Evolutionary conservation across 2,797 vertebrate species (phyloP), one percentile per base, ranked within the genome.

Genomic region (Urophycis tenuis): DNA sequence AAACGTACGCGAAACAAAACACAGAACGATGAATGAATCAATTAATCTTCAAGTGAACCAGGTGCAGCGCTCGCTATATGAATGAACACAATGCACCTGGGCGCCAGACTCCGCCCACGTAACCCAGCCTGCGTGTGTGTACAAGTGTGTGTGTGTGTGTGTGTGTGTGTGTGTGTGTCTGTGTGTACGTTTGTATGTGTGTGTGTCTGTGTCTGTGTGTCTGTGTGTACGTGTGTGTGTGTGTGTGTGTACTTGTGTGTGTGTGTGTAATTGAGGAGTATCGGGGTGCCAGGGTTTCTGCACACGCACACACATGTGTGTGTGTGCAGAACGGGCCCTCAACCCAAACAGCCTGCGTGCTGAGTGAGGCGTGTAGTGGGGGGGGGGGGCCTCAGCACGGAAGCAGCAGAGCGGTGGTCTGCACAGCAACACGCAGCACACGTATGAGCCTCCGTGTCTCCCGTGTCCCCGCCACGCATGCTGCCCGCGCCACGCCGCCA

Each of bases 391-490:
- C 82, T 78, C 67, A 75, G 78, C 79, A 73, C 81, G 78, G 34
- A 69, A 71, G 34, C 74, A n/a, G 82, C 25, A 74, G 81, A 73
- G 73, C 78, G 79, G 74, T 79, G 79, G 74, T 70, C 82, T 83
- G 85, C 85, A 79, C 81, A 87, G 85, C 87, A 89, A 89, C 83
- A 90, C 49, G 82, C 79, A 76, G 81, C 76, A 81, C 78, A 86
- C 87, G 87, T 87, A 89, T 87, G 85, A 80, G 53, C 69, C 73
- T 25, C 85, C 88, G 86, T 87, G 85, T 90, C 53, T 86, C 80
- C 71, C 49, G 80, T 77, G 82, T 83, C 78, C 53, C 80, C 74
- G 67, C 41, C 73, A 74, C 77, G 32, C 36, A 36, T 35, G 30
- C 69, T 60, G 73, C 81, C 74, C 76, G 60, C 82, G 77, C 81